Evolutionary conservation across 2,888 invertebrate genomes (phyloP), one percentile per base, ranked within the genome.

Genomic region (Serripes groenlandicus): DNA sequence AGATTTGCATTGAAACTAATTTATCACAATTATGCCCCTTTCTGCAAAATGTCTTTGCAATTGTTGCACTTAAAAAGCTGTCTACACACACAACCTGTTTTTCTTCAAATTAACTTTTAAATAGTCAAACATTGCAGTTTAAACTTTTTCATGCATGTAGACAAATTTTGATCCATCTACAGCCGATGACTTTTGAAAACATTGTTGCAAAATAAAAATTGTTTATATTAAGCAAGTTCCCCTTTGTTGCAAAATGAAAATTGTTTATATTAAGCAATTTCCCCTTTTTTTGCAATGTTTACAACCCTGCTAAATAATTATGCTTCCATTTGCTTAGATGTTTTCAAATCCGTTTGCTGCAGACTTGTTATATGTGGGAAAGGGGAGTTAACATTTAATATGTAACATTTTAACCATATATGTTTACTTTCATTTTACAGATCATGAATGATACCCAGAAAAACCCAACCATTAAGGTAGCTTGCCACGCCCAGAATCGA

Each of bases 371-470:
- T 42, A 7, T 11, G 42, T 42, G 7, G 7, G 42, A 49, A 49
- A 49, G 7, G 7, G n/a, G n/a, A n/a, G 49, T 49, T 21, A 42
- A 15, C 7, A 42, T 49, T 21, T 49, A 49, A 5, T 49, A 21
- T 49, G 3, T 49, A 21, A 21, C 49, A 3, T 1, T 15, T 3
- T 2, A 3, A 49, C 15, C 15, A 5, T 5, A 5, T 3, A 21
- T 49, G 9, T 56, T 26, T 35, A 9, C 21, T 7, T 42, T 71
- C 56, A 15, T 60, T 11, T 73, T 26, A 7, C 60, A 97, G 96
- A 97, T 97, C 60, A 98, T 98, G 98, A 93, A 96, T 64, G 98
- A 98, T 83, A 97, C 97, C 1, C 96, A 97, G 23, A 97, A 97
- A 92, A 96, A 96, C 85, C 96, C 97, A 0, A 96, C 96, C 89